Base-by-base conservation (phyloP, 2,888 invertebrate genomes). In the Selenia dentaria region DNA sequence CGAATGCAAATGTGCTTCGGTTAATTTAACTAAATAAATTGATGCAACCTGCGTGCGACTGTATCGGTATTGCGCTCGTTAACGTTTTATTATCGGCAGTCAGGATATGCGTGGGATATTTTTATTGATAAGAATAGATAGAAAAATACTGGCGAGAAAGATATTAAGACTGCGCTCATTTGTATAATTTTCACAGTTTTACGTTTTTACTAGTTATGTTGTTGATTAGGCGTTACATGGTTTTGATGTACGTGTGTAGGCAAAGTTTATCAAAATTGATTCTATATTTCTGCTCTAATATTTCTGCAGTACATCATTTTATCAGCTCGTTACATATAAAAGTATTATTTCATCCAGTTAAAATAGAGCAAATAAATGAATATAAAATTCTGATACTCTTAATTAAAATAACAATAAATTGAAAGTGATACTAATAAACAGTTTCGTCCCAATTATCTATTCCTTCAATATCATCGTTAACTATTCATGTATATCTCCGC, bases 21-120 rank as follows among this genome's bases (percentile, higher is more conserved):
- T 86, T 89, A 87, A 88, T 87, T 87, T 84, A 87, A 83, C 83
- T 79, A 84, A 90, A 89, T 89, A 86, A 83, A 88, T 87, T 74
- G 83, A 79, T 79, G 76, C 72, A 73, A 70, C 69, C 66, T 68
- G 70, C 79, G 71, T 74, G 80, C 76, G 65, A 70, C 69, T 74
- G 70, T 77, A 74, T 81, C 78, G 77, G 83, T 79, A 77, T 76
- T 73, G 76, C 66, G 61, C 71, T 76, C 69, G 74, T 74, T 75
- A 73, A 65, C 45, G 54, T 65, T 67, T 54, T 65, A 62, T 68
- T 72, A 64, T 67, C 63, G 55, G 61, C 59, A 63, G 57, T 64
- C 67, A 47, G 57, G 39, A 60, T 60, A 41, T 32, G 57, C 51
- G 61, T 63, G 63, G 57, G 62, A 51, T 51, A 41, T 51, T 10